These are phyloP conservation scores for Drosophila pectinifera DNA, from an alignment of 1,140 invertebrate genomes.

Conservation along the genomic window DNA sequence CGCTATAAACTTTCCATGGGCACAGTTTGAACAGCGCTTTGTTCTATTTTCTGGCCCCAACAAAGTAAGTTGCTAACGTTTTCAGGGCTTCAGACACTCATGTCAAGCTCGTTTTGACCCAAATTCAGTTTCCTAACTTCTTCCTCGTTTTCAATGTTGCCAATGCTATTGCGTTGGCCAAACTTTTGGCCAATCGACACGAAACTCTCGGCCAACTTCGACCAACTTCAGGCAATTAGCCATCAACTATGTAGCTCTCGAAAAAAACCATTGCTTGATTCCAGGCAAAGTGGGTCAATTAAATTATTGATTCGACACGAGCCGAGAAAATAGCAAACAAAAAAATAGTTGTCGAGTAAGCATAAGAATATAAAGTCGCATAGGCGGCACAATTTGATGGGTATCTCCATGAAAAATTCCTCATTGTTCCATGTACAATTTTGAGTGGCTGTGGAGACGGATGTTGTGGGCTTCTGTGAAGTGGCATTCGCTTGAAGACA, in stretches of 20 bases:
- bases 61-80: slow-evolving; percentile 30
- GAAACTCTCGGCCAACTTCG: slow-evolving; percentile 29
- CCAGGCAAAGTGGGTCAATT: slow-evolving; percentile 50
- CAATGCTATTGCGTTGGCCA: slow-evolving; percentile 15
- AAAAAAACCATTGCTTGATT: slow-evolving; percentile 25
- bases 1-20: background rate
- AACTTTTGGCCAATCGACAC: slow-evolving; percentile 37
- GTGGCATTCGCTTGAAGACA: slow-evolving; percentile 25
- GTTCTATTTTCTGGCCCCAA: slow-evolving; percentile 38
- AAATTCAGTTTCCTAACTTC: slow-evolving; percentile 26
- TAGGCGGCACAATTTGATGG: slow-evolving; percentile 1
- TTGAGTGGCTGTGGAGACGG: slow-evolving; percentile 26
- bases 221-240: slow-evolving; percentile 45
- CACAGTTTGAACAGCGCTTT: slow-evolving; percentile 46
- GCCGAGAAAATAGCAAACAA: slow-evolving; percentile 14
- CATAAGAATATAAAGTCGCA: background rate
- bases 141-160: slow-evolving; percentile 11
- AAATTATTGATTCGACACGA: slow-evolving; percentile 51
- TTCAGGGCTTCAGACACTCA: slow-evolving; percentile 25
- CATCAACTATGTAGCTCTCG: slow-evolving; percentile 22
- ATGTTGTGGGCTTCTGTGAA: slow-evolving; percentile 42
- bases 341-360: background rate
- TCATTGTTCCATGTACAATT: slow-evolving; percentile 8
- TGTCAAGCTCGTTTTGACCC: slow-evolving; percentile 30
- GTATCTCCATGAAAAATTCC: slow-evolving; percentile 7